These are phyloP conservation scores for Mimachlamys varia DNA, from an alignment of 2,888 invertebrate species.

Conservation along the genomic window DNA sequence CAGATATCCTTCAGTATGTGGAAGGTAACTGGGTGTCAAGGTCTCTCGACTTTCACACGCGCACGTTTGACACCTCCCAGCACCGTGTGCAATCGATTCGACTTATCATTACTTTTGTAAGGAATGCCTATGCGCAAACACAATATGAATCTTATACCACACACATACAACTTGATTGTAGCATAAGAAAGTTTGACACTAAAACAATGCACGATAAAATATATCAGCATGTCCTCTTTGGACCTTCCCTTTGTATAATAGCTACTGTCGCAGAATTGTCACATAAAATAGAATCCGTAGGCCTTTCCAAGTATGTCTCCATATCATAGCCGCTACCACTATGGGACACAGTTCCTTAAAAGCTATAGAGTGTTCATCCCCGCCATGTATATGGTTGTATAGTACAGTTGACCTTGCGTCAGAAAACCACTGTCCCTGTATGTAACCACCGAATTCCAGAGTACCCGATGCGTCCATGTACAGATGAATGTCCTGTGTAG, in stretches of 20 bases:
- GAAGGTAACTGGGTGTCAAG: too few species aligned
- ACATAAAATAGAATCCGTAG: conserved; percentile 47
- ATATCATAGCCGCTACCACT: conserved; percentile 48
- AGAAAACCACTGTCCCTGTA: conserved; percentile 52
- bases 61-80: too few species aligned
- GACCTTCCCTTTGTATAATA: too few species aligned
- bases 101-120: too few species aligned
- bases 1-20: too few species aligned
- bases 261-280: conserved; percentile 50
- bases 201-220: conserved; percentile 38
- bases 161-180: too few species aligned
- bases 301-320: conserved; percentile 45
- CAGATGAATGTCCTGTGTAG: conserved; percentile 28
- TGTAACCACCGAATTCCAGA: conserved; percentile 49
- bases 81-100: too few species aligned
- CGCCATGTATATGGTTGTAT: background rate
- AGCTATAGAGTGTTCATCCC: conserved; percentile 45
- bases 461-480: conserved; percentile 49
- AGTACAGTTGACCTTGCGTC: conserved; percentile 41
- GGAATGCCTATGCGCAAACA: too few species aligned
- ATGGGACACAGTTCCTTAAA: conserved; percentile 53
- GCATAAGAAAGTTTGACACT: background rate
- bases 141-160: conserved; percentile 17
- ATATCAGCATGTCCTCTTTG: conserved; percentile 40
- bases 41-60: too few species aligned